A percentile compares a stretch with the other conserved stretches of the same genome.
phyloP scores from a whole-genome alignment of 2,797 vertebrate species.

The Chiloscyllium punctatum region DNA sequence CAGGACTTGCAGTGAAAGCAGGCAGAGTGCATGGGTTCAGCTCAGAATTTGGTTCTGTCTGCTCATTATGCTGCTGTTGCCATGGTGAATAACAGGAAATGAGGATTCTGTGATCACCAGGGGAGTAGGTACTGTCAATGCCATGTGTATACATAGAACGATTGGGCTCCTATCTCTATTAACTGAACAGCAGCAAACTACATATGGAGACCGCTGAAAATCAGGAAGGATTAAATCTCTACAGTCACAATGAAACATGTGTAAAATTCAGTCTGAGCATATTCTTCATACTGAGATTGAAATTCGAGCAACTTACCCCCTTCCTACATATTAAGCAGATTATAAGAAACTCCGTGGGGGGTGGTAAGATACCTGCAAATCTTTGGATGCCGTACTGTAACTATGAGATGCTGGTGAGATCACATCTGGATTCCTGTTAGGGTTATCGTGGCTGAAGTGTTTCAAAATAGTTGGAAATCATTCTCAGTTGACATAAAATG shows the following conservation, averaged over 20 bases:
- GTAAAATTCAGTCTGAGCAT: background rate
- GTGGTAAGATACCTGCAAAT: no score
- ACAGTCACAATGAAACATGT: background rate
- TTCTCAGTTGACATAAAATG: no score
- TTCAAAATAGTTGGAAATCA: no score
- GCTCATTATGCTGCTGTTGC: background rate
- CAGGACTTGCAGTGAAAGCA: background rate
- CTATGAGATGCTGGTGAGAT: no score
- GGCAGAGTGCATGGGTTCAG: background rate
- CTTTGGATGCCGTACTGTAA: no score
- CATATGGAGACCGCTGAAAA: no score
- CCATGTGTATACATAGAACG: background rate
- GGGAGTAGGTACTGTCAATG: background rate
- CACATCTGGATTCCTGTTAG: no score
- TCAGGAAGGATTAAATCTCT: background rate
- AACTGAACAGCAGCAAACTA: background rate
- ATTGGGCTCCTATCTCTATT: background rate
- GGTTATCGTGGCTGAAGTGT: no score
- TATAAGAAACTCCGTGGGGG: no score
- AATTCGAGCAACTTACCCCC: no score
- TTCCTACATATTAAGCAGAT: no score
- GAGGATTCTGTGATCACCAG: background rate
- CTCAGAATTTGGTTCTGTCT: background rate
- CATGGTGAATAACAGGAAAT: background rate
- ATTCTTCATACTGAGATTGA: background rate